These are phyloP conservation scores for Aeoliscus strigatus DNA, from an alignment of 2,797 vertebrate species.

Conservation along the genomic window DNA sequence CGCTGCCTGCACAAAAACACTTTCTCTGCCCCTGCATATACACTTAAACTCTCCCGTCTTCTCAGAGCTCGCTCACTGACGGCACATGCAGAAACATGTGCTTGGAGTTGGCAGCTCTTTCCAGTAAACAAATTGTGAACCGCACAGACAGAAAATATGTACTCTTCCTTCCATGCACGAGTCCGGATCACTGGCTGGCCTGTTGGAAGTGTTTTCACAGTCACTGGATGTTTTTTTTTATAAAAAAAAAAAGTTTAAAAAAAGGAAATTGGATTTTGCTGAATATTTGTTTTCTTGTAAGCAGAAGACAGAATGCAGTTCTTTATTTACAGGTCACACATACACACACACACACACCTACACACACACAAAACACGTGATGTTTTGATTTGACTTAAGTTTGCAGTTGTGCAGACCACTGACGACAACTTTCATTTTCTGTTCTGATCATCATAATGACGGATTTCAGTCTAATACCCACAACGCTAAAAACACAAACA, in stretches of 20 bases:
- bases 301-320: slow-evolving; percentile 58
- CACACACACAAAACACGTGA: slow-evolving; percentile 26
- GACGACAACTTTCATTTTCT: slow-evolving; percentile 42
- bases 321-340: slow-evolving; percentile 53
- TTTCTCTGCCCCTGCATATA: slow-evolving; percentile 48
- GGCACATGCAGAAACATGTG: slow-evolving; percentile 78
- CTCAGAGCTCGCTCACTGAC: slow-evolving; percentile 38
- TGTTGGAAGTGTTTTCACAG: slow-evolving; percentile 78
- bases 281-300: slow-evolving; percentile 58
- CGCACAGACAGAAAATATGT: slow-evolving; percentile 78
- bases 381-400: slow-evolving; percentile 44
- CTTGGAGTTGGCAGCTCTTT: slow-evolving; percentile 60
- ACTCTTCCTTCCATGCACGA: slow-evolving; percentile 62
- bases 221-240: slow-evolving; percentile 49
- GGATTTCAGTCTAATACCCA: slow-evolving; percentile 21
- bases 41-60: slow-evolving; percentile 45
- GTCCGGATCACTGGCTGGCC: slow-evolving; percentile 73
- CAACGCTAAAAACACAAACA: too few species aligned
- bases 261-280: slow-evolving; percentile 57
- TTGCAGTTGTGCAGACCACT: slow-evolving; percentile 39
- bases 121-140: slow-evolving; percentile 78
- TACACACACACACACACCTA: slow-evolving; percentile 16
- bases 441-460: slow-evolving; percentile 25
- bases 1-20: slow-evolving; percentile 48
- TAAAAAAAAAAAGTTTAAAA: too few species aligned